Evolutionary conservation across 2,888 invertebrate species (phyloP).

Genomic region (Ormyrus labotus): DNA sequence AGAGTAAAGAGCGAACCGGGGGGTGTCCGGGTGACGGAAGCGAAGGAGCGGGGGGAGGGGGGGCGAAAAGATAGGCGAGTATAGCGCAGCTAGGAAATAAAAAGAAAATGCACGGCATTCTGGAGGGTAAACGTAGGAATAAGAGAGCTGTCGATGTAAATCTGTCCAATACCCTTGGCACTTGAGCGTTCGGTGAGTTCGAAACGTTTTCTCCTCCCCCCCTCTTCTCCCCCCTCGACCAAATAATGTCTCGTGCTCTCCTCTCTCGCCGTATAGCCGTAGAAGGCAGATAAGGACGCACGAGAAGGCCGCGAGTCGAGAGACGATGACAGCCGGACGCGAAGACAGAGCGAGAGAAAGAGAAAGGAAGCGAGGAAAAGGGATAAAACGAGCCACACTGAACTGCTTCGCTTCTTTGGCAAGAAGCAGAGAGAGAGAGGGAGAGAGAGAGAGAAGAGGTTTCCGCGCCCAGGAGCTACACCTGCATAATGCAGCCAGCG

Average conservation of each 20-base stretch:
- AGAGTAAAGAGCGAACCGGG: not conserved
- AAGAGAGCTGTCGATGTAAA: constrained; percentile 55
- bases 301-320: not conserved
- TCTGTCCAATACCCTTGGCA: constrained; percentile 47
- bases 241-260: constrained; percentile 39
- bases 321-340: constrained; percentile 41
- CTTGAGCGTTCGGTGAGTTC: constrained; percentile 38
- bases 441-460: constrained; percentile 1
- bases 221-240: constrained; percentile 8
- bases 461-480: constrained; percentile 37
- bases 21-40: not conserved
- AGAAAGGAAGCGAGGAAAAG: not conserved
- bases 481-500: constrained; percentile 67
- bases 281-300: constrained; percentile 2
- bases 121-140: constrained; percentile 31
- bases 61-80: not conserved
- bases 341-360: constrained; percentile 3
- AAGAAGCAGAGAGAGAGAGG: not conserved
- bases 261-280: constrained; percentile 6
- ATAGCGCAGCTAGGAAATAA: not conserved
- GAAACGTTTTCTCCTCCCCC: constrained; percentile 7
- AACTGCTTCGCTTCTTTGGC: constrained; percentile 23
- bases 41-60: not conserved
- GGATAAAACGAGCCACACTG: constrained; percentile 27
- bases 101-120: constrained; percentile 20